A percentile compares a stretch with the other conserved stretches of the same genome.
These are phyloP conservation scores for Lamproptera curius DNA, from an alignment of 2,888 invertebrate species.

Conservation along the genomic window DNA sequence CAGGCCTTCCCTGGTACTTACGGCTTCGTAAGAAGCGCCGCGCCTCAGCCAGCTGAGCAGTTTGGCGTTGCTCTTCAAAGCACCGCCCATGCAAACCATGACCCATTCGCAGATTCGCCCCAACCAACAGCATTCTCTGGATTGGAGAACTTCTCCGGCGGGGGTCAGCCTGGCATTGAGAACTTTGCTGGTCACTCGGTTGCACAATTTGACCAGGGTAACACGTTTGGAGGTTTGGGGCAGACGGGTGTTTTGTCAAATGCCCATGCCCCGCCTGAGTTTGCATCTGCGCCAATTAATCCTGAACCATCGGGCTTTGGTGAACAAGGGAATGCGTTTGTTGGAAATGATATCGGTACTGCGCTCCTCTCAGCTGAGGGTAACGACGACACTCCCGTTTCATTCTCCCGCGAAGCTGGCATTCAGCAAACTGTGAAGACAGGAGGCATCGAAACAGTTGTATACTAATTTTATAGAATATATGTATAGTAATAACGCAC, in stretches of 20 bases:
- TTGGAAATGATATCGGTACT: constrained; percentile 39
- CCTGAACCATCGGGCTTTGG: constrained; percentile 43
- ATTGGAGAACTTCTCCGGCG: constrained; percentile 42
- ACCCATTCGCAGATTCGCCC: constrained; percentile 44
- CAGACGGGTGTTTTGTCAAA: constrained; percentile 29
- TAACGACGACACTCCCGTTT: constrained; percentile 46
- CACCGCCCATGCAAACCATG: constrained; percentile 39
- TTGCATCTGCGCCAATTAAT: constrained; percentile 43
- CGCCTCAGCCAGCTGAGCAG: constrained; percentile 43
- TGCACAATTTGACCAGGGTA: too few species aligned
- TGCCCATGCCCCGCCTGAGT: constrained; percentile 29
- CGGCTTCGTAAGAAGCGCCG: constrained; percentile 48
- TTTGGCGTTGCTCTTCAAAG: constrained; percentile 46
- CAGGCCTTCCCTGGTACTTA: constrained; percentile 55
- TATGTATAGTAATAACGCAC: too few species aligned
- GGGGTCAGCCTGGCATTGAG: constrained; percentile 31
- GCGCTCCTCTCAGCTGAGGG: constrained; percentile 38
- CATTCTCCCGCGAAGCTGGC: constrained; percentile 59
- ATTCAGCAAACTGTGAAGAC: constrained; percentile 58
- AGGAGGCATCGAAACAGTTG: constrained; percentile 54
- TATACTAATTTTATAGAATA: too few species aligned
- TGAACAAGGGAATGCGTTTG: constrained; percentile 40
- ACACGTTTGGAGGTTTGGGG: constrained; percentile 42
- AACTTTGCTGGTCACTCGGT: too few species aligned
- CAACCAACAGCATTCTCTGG: constrained; percentile 43